These are phyloP conservation scores for Sinonovacula constricta DNA, from an alignment of 1,140 invertebrate genomes.

Conservation along the genomic window DNA sequence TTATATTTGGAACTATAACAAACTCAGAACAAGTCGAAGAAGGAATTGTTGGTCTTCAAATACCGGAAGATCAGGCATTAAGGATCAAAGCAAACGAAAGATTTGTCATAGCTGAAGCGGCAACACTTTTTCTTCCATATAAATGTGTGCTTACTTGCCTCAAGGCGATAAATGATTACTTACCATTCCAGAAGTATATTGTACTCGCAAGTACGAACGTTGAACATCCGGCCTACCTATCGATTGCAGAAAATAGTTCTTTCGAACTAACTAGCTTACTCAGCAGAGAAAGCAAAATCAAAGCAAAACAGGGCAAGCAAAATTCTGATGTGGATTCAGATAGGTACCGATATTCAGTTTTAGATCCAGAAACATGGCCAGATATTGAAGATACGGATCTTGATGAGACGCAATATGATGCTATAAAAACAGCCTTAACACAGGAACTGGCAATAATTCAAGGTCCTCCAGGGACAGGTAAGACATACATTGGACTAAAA, in stretches of 20 bases:
- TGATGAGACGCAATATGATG: constrained; percentile 78
- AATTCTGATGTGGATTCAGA: too few species aligned
- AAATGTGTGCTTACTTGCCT: constrained; percentile 77
- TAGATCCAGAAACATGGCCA: constrained; percentile 61
- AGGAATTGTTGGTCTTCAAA: constrained; percentile 34
- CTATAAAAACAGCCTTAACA: constrained; percentile 78
- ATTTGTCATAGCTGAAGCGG: constrained; percentile 78
- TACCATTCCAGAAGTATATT: constrained; percentile 76
- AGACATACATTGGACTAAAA: constrained; percentile 76
- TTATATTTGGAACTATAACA: constrained; percentile 84
- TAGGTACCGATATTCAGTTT: too few species aligned
- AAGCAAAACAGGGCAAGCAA: too few species aligned
- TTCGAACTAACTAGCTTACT: constrained; percentile 50
- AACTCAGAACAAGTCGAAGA: constrained; percentile 79
- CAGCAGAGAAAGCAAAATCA: neutral
- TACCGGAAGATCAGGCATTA: too few species aligned
- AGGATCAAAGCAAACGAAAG: neutral
- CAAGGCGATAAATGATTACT: constrained; percentile 61
- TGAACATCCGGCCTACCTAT: constrained; percentile 62
- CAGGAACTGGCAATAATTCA: constrained; percentile 85
- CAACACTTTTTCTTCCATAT: constrained; percentile 80
- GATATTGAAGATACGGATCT: constrained; percentile 61
- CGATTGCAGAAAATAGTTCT: neutral
- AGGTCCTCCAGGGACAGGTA: constrained; percentile 79
- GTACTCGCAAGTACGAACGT: constrained; percentile 63